Base-by-base conservation (phyloP, 2,113 vertebrate genomes). In the Beaufortia kweichowensis region DNA sequence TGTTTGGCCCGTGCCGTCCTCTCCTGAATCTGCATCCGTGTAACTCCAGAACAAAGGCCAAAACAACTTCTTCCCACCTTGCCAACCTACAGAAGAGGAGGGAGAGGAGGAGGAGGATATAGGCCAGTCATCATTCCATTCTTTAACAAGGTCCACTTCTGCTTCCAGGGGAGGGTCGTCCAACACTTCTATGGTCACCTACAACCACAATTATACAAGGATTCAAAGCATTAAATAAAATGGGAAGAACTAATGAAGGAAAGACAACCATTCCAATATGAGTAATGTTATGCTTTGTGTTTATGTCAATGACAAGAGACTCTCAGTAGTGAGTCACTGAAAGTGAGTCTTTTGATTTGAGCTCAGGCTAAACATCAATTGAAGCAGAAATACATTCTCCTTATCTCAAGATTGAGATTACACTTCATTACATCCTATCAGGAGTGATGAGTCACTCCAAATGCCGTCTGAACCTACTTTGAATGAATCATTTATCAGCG, bases 31-130 rank as follows among this genome's bases (percentile, higher is more conserved):
- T 0, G 88, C 83, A 48, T 95, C 94, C 0, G 87, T 90, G 83
- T 95, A 95, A 76, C 93, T 91, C 96, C 94, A 95, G 85, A 96
- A 95, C 63, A 96, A 92, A 0, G 95, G 94, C 96, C 94, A 96
- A 88, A 96, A 95, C 56, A 95, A 85, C 78, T 95, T 93, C 83
- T 93, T 94, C 82, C 93, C 86, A 1, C 94, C 91, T 1, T 92
- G 28, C 93, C 93, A 95, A 41, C 93, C 90, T 6, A 94, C 88
- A 14, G 92, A 88, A 0, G 81, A 87, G 24, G 89, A 89, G 5
- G 90, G 84, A 35, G 88, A 87, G 73, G 90, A 88, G 48, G n/a
- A n/a, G n/a, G 88, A 86, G 5, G 92, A 88, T 0, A 79, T 84
- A 35, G 82, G 90, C 95, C 93, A 94, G 73, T 90, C 91, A 64